phyloP scores from a whole-genome alignment of 1,140 invertebrate species.

The Pentalonia nigronervosa region DNA sequence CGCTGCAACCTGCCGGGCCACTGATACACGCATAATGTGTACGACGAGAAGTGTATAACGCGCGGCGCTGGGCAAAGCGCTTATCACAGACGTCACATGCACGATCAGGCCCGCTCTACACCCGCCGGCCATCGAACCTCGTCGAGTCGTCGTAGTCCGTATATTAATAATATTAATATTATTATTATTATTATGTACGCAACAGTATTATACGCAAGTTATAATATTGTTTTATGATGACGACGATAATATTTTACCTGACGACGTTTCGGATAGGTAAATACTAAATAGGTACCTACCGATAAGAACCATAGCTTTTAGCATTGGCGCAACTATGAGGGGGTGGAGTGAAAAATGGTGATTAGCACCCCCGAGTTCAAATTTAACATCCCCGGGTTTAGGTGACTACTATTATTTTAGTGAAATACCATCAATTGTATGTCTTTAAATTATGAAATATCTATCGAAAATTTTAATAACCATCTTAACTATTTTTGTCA shows the following conservation, averaged over 20 bases:
- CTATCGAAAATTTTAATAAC: no score
- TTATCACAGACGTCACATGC: constrained; percentile 50
- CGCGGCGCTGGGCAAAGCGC: not conserved
- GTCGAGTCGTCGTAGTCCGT: not conserved
- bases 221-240: not conserved
- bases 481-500: no score
- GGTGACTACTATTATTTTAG: no score
- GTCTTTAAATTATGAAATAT: no score
- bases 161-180: not conserved
- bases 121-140: not conserved
- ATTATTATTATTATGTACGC: not conserved
- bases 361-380: no score
- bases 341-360: no score
- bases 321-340: no score
- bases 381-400: no score
- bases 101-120: not conserved
- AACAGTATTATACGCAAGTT: not conserved
- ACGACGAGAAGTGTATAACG: not conserved
- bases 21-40: not conserved
- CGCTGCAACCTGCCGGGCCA: not conserved
- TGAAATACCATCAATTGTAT: no score
- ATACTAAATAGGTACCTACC: not conserved
- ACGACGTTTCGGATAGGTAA: not conserved
- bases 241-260: not conserved
- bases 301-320: not conserved